Percentiles rank a stretch among this genome's conserved stretches.
Evolutionary conservation across 2,113 vertebrate species (phyloP).

Genomic region (Chaenocephalus aceratus): DNA sequence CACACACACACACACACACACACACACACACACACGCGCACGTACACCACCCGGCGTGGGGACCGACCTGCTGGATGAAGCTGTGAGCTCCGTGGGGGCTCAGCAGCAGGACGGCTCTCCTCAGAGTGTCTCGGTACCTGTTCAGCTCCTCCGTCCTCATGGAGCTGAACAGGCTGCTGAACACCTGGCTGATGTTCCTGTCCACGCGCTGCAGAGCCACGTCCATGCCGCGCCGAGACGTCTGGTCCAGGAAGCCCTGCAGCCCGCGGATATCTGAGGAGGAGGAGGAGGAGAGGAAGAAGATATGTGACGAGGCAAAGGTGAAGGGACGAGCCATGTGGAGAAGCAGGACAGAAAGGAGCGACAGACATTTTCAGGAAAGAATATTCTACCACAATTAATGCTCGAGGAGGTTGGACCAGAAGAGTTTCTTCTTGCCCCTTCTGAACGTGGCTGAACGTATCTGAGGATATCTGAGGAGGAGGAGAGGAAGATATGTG

Average conservation of each 20-base stretch:
- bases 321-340: too few relatives aligned
- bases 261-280: constrained; percentile 94
- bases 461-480: constrained; percentile 87
- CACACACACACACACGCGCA: too few relatives aligned
- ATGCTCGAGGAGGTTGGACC: too few relatives aligned
- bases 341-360: too few relatives aligned
- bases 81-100: constrained; percentile 93
- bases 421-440: too few relatives aligned
- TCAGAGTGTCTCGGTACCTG: constrained; percentile 94
- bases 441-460: too few relatives aligned
- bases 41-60: too few relatives aligned
- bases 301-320: not conserved
- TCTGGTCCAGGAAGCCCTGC: constrained; percentile 94
- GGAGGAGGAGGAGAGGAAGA: not conserved
- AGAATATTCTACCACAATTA: too few relatives aligned
- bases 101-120: constrained; percentile 93
- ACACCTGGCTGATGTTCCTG: constrained; percentile 95
- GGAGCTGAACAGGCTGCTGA: constrained; percentile 94
- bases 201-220: constrained; percentile 96
- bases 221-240: constrained; percentile 93
- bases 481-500: not conserved
- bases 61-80: constrained; percentile 96
- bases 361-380: too few relatives aligned
- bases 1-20: too few relatives aligned
- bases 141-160: constrained; percentile 98